These are phyloP conservation scores for Drosophila albomicans DNA, from an alignment of 1,140 invertebrate species.

Conservation along the genomic window DNA sequence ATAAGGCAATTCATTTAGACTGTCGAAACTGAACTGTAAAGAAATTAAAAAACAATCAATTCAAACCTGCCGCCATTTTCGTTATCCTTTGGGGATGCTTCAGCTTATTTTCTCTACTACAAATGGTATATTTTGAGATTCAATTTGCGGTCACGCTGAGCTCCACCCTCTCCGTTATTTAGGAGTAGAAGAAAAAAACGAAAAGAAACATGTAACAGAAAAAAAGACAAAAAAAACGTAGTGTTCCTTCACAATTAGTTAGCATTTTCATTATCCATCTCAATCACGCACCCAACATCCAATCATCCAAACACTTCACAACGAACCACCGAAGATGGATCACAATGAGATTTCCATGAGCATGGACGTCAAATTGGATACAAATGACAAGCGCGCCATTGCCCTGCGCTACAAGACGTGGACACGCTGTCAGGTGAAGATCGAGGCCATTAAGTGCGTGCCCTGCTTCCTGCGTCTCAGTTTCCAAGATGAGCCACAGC, in stretches of 20 bases:
- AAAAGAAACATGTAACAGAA: constrained; percentile 42
- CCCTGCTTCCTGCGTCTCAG: constrained; percentile 79
- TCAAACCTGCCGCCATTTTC: background rate
- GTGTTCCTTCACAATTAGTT: constrained; percentile 29
- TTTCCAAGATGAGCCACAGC: constrained; percentile 53
- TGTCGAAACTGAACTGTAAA: no score
- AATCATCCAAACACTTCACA: background rate
- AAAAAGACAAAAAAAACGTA: constrained; percentile 6
- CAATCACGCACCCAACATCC: constrained; percentile 34
- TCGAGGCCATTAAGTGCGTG: constrained; percentile 84
- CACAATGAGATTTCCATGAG: constrained; percentile 82
- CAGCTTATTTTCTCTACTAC: background rate
- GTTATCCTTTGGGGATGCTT: background rate
- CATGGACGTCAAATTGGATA: constrained; percentile 82
- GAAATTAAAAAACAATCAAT: background rate
- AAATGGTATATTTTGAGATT: background rate
- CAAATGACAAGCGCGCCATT: constrained; percentile 78
- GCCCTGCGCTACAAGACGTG: constrained; percentile 74
- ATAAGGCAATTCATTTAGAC: no score
- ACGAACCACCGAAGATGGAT: constrained; percentile 60
- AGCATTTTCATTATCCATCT: constrained; percentile 61
- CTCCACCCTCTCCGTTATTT: constrained; percentile 48
- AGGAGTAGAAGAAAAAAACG: constrained; percentile 23
- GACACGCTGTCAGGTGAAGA: constrained; percentile 81
- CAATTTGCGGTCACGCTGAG: constrained; percentile 19